Percentiles rank a stretch among this genome's conserved stretches.
Conservation (phyloP, 1,140 invertebrate species). For the Drosophila neocordata region DNA sequence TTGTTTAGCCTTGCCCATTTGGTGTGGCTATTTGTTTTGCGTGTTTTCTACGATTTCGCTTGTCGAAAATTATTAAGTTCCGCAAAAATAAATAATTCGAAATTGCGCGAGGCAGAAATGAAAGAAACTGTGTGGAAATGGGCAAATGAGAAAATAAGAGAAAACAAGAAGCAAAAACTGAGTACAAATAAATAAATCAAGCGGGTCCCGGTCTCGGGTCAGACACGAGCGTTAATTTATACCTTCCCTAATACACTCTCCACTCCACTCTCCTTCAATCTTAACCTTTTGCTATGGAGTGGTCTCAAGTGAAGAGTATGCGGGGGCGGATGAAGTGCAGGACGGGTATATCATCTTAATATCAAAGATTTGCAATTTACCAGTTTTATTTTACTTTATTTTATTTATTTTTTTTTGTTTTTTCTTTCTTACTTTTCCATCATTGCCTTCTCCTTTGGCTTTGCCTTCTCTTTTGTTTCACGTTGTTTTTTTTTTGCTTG, state of each 20-base stretch:
- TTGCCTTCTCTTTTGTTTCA: slow-evolving; percentile 7
- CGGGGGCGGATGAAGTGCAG: not conserved
- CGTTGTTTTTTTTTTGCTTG: not conserved
- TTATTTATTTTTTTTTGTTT: slow-evolving; percentile 1
- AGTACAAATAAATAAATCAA: slow-evolving; percentile 23
- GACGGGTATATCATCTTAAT: slow-evolving; percentile 7
- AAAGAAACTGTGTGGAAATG: not conserved
- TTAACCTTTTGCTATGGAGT: not conserved
- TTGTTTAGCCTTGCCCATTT: not conserved
- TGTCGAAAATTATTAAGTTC: slow-evolving; percentile 35
- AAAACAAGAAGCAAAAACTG: slow-evolving; percentile 3
- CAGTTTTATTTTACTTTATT: not conserved
- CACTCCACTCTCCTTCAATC: not conserved
- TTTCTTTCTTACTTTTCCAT: not conserved
- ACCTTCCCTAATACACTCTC: not conserved
- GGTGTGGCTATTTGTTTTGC: not conserved
- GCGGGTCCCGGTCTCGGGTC: not conserved
- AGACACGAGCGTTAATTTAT: slow-evolving; percentile 23
- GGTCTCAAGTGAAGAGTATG: not conserved
- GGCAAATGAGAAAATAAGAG: slow-evolving; percentile 6
- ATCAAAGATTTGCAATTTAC: slow-evolving; percentile 22
- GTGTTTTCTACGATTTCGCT: slow-evolving; percentile 15
- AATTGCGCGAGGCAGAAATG: slow-evolving; percentile 13
- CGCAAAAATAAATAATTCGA: slow-evolving; percentile 34
- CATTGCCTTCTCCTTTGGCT: not conserved